A percentile compares a stretch with the other conserved stretches of the same genome.
phyloP scores from a whole-genome alignment of 23 tunicate species.

The Trididemnum miniatum region DNA sequence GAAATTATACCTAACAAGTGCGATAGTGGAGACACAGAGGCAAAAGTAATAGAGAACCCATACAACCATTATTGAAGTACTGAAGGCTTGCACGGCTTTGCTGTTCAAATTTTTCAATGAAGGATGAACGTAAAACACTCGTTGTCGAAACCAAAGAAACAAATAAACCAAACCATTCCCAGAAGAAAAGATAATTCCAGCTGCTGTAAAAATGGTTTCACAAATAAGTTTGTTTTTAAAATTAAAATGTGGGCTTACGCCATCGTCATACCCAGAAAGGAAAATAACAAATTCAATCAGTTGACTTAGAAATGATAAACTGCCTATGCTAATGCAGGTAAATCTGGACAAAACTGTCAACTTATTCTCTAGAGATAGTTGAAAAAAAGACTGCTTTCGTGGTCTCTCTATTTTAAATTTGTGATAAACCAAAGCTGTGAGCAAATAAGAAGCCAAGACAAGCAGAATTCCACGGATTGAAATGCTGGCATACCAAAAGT shows the following conservation, averaged over 20 bases:
- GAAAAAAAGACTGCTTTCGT: neutral
- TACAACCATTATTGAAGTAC: constrained; percentile 17
- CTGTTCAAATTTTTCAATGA: constrained; percentile 44
- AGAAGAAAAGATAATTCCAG: neutral
- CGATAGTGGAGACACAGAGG: neutral
- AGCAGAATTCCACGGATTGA: no score
- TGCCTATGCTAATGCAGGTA: neutral
- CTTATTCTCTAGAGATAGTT: neutral
- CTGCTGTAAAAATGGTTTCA: neutral
- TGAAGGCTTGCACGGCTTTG: constrained; percentile 23
- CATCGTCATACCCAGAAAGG: neutral
- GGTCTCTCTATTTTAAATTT: neutral
- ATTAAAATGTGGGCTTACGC: neutral
- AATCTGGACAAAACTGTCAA: neutral
- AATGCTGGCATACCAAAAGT: no score
- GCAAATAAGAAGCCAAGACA: no score
- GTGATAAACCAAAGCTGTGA: neutral
- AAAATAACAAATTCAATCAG: neutral
- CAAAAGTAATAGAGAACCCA: constrained; percentile 42
- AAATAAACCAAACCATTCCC: constrained; percentile 38
- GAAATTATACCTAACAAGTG: constrained; percentile 18
- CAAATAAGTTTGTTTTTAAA: neutral
- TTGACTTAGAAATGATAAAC: no score
- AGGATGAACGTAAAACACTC: constrained; percentile 59
- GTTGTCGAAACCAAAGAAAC: constrained; percentile 62